Base-by-base conservation (phyloP, 2,797 vertebrate species). In the Astyanax mexicanus region DNA sequence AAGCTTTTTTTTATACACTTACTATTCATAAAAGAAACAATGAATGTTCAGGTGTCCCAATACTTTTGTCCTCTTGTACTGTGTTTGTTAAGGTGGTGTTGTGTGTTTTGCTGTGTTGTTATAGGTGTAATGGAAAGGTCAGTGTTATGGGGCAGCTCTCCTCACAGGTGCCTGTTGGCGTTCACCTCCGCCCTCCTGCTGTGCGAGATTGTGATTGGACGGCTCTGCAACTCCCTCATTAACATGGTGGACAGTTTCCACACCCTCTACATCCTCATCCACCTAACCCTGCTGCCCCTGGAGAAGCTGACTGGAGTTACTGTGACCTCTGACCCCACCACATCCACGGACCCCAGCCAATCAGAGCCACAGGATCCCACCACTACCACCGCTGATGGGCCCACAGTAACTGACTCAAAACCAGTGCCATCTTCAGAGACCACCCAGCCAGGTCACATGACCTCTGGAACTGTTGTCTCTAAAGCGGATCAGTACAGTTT, bases 191-290 rank as follows among this genome's bases (percentile, higher is more conserved):
- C 86, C 69, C 85, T 94, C 76, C 82, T 94, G 81, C 32, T 91
- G 54, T 85, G 84, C 23, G 86, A 94, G 81, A 76, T 94, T 4
- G 49, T 80, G 57, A 35, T 87, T 73, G 89, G 91, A 75, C 89
- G 88, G 38, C 71, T 93, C 62, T 93, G 92, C 83, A 86, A 84
- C 67, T 93, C 92, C 7, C 84, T 91, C 70, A 90, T 91, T 86
- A 86, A 69, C 64, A 84, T 90, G 65, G 81, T 92, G 65, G 91
- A 94, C 29, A 86, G 85, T 69, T 94, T 93, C 84, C 90, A 94
- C 84, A 92, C 92, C 0, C 83, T 94, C 75, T 90, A 90, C 78
- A 15, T 93, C 71, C 84, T 92, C 73, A 57, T 90, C 32, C 83
- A 69, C 58, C 68, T 91, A 80, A 67, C 79, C 58, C 69, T 90